Evolutionary conservation across 2,113 vertebrate species (phyloP), one percentile per base, ranked within the genome.

Genomic region (Regulus satrapa): DNA sequence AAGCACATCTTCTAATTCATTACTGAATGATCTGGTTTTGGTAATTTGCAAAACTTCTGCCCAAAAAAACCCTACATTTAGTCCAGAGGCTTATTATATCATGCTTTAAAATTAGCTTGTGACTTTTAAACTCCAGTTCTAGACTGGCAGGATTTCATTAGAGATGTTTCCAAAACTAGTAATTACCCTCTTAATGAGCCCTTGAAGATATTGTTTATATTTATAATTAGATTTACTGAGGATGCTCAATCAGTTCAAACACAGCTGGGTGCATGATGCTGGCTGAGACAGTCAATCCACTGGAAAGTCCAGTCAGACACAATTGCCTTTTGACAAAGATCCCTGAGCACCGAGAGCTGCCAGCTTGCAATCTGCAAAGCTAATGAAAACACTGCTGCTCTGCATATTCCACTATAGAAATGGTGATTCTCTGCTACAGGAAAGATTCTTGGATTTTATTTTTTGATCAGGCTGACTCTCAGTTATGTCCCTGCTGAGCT

Each of bases 121-220:
- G 55, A 41, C 41, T 92, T 67, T 38, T 46, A 86, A 86, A 68
- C 18, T 55, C 45, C 58, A 61, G n/a, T 52, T 81, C 45, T 61
- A 80, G 55, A 84, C 67, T 45, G 40, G 38, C 73, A 89, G 40
- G 41, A 32, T 74, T 84, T 95, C 58, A 76, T 87, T 84, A 86
- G 7, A 64, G 73, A 77, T 69, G 64, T 77, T 91, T 84, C 59
- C 54, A 69, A 87, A 89, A 73, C 51, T 45, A 66, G 64, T 74
- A 85, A 87, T 91, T 74, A 74, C 28, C 10, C 23, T 62, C 43
- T 54, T 81, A 94, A 92, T 66, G 64, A 96, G 77, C 43, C n/a
- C 51, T 77, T 66, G 46, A 71, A 74, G 19, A 54, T 66, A 81
- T 4, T 87, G 59, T 94, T 92, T 78, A 36, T 86, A 58, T 86